A percentile compares a stretch with the other conserved stretches of the same genome.
These are phyloP conservation scores for Perizoma affinitatum DNA, from an alignment of 2,888 invertebrate genomes.

Conservation along the genomic window DNA sequence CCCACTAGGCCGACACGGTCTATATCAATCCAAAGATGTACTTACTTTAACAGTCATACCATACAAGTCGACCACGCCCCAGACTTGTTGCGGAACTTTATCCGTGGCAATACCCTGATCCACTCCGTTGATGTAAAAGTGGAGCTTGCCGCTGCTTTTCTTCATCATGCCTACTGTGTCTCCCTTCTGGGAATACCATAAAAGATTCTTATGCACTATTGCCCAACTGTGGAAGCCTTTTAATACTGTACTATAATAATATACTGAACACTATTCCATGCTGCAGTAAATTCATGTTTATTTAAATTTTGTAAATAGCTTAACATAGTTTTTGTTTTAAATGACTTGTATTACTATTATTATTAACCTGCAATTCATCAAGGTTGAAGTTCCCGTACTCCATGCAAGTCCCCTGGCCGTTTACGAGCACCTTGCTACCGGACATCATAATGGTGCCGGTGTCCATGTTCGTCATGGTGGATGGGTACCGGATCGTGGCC, in stretches of 20 bases:
- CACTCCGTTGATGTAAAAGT: conserved; percentile 96
- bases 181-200: conserved; percentile 85
- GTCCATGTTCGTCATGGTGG: conserved; percentile 98
- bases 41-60: conserved; percentile 92
- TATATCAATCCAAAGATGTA: not conserved
- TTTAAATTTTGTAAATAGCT: too few species aligned
- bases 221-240: too few species aligned
- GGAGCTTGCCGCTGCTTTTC: conserved; percentile 92
- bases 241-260: too few species aligned
- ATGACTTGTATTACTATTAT: too few species aligned
- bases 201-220: too few species aligned
- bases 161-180: conserved; percentile 97
- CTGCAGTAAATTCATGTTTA: too few species aligned
- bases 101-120: conserved; percentile 96
- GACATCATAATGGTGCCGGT: conserved; percentile 98
- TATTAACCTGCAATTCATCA: conserved; percentile 91
- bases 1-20: too few species aligned
- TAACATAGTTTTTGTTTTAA: too few species aligned
- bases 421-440: conserved; percentile 97
- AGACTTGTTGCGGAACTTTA: conserved; percentile 90
- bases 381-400: conserved; percentile 96
- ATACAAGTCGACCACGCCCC: conserved; percentile 98
- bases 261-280: too few species aligned
- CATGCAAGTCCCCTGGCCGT: conserved; percentile 96
- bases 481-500: conserved; percentile 94